These are phyloP conservation scores for Oligia fasciuncula DNA, from an alignment of 2,888 invertebrate species.

Conservation along the genomic window DNA sequence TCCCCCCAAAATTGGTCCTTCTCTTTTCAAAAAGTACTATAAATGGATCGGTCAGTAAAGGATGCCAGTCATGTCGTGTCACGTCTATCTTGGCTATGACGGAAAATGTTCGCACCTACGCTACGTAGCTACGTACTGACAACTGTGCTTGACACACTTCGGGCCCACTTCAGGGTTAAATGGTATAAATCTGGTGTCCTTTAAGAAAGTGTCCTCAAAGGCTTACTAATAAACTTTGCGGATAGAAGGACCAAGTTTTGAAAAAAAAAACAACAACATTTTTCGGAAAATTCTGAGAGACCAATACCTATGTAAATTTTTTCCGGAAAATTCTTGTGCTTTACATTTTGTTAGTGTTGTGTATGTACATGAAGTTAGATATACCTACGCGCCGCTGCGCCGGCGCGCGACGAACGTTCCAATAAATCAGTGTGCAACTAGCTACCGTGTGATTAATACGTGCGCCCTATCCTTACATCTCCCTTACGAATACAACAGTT, in stretches of 20 bases:
- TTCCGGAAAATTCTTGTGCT: background rate
- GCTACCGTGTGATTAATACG: too few relatives aligned
- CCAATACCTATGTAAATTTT: background rate
- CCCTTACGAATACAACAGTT: too few relatives aligned
- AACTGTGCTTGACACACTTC: constrained; percentile 44
- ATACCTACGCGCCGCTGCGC: too few relatives aligned
- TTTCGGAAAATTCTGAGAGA: background rate
- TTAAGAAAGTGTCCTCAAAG: constrained; percentile 25
- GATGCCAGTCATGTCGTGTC: constrained; percentile 53
- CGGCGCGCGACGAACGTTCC: too few relatives aligned
- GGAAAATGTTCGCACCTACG: constrained; percentile 22
- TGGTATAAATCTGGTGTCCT: constrained; percentile 29
- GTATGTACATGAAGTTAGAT: too few relatives aligned
- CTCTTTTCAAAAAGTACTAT: constrained; percentile 30
- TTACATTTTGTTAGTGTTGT: background rate
- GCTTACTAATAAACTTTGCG: constrained; percentile 22
- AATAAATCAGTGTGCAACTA: too few relatives aligned
- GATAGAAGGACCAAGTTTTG: background rate
- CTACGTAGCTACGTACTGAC: constrained; percentile 37
- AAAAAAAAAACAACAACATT: background rate
- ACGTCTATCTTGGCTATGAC: constrained; percentile 43
- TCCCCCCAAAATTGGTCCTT: background rate
- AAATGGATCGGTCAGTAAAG: constrained; percentile 46
- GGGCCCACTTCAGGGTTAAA: constrained; percentile 29
- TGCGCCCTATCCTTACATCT: too few relatives aligned